Evolutionary conservation across 2,797 vertebrate genomes (phyloP).

Genomic region (Cyprinella venusta): DNA sequence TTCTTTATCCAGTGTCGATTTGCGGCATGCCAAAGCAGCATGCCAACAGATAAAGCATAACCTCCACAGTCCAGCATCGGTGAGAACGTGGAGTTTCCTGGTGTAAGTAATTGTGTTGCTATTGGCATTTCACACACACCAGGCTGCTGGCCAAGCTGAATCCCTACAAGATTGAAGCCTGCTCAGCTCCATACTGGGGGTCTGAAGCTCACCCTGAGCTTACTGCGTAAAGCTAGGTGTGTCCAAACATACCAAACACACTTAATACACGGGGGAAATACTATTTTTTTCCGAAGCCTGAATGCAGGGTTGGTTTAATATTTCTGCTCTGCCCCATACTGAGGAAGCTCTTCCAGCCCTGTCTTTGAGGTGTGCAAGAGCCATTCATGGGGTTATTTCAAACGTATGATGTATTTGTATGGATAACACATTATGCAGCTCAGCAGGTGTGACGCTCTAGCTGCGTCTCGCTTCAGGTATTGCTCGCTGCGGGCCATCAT

Average conservation of each 20-base stretch:
- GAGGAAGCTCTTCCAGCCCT: slow-evolving; percentile 13
- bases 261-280: slow-evolving; percentile 35
- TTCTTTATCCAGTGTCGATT: not conserved
- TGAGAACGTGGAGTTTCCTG: not conserved
- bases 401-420: slow-evolving; percentile 27
- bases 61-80: not conserved
- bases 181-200: not conserved
- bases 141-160: slow-evolving; percentile 17
- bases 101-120: slow-evolving; percentile 17
- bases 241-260: slow-evolving; percentile 1
- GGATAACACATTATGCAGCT: not conserved
- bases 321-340: slow-evolving; percentile 24
- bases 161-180: not conserved
- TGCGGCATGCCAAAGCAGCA: not conserved
- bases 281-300: not conserved
- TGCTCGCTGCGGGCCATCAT: not conserved
- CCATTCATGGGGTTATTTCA: not conserved
- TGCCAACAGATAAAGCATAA: not conserved
- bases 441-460: slow-evolving; percentile 1
- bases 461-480: not conserved
- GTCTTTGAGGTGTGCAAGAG: not conserved
- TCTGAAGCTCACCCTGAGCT: slow-evolving; percentile 14
- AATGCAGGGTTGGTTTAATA: slow-evolving; percentile 17
- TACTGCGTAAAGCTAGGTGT: not conserved
- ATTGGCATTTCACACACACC: slow-evolving; percentile 23